Evolutionary conservation across 1,140 invertebrate species (phyloP).

Genomic region (Aphis craccivora): DNA sequence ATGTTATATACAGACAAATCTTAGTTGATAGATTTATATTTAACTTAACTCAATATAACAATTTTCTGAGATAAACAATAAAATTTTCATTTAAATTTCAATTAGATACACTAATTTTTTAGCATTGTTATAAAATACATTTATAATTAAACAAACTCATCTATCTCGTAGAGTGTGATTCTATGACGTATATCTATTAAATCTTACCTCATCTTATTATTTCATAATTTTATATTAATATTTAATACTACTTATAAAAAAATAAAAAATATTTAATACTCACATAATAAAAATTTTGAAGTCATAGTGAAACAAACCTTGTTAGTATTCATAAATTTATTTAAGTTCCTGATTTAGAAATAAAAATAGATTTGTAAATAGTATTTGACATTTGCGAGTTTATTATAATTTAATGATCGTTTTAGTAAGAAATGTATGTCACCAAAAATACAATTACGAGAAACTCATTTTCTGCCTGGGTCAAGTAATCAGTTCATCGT

Average conservation of each 20-base stretch:
- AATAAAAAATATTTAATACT: neutral
- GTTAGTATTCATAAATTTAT: neutral
- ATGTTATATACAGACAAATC: neutral
- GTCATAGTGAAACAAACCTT: constrained; percentile 44
- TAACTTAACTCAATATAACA: neutral
- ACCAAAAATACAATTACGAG: constrained; percentile 35
- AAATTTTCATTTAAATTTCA: neutral
- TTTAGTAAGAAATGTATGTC: constrained; percentile 38
- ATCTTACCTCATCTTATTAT: neutral
- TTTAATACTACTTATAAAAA: neutral
- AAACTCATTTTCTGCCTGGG: constrained; percentile 48
- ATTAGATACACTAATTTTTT: neutral
- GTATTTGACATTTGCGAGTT: neutral
- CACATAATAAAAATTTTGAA: neutral
- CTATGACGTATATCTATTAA: neutral
- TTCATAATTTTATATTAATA: neutral
- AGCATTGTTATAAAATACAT: neutral
- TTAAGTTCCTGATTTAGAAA: neutral
- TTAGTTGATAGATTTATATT: neutral
- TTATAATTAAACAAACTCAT: neutral
- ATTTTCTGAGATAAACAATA: neutral
- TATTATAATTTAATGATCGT: constrained; percentile 47
- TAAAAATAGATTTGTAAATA: neutral
- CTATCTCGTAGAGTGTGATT: neutral
- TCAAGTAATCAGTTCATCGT: constrained; percentile 43